These are phyloP conservation scores for Rhea americana DNA, from an alignment of 2,113 vertebrate species.

Conservation along the genomic window DNA sequence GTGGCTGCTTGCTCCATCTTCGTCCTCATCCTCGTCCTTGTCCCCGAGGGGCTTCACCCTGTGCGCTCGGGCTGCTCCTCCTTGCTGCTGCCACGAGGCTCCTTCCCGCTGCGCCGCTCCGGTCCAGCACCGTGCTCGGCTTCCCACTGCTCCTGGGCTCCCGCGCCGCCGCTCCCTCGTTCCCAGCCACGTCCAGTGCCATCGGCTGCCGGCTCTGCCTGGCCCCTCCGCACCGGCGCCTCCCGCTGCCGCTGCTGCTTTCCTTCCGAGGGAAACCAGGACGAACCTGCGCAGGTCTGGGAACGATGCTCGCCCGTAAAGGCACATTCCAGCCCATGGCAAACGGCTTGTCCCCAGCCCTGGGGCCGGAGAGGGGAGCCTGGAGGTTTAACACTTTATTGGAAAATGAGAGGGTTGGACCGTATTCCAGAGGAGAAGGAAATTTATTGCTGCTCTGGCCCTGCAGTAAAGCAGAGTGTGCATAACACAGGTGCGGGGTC, in stretches of 20 bases:
- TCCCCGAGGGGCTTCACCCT: no score
- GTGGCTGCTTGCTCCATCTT: no score
- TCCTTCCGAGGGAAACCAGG: not conserved
- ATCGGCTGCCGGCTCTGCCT: no score
- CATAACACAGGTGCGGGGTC: not conserved
- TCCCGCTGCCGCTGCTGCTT: not conserved
- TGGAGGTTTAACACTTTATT: conserved; percentile 41
- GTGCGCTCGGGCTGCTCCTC: no score
- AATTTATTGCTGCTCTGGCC: conserved; percentile 50
- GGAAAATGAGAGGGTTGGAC: conserved; percentile 61
- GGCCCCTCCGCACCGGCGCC: no score
- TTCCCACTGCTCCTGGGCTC: no score
- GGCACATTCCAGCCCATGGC: not conserved
- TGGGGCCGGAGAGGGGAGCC: not conserved
- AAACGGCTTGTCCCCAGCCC: not conserved
- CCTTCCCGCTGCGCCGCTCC: no score
- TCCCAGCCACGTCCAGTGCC: no score
- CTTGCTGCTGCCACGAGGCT: no score
- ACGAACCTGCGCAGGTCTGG: accelerated
- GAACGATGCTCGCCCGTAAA: accelerated
- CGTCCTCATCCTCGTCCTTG: no score
- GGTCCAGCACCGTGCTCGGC: no score
- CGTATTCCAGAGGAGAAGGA: conserved; percentile 42
- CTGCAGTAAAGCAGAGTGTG: conserved; percentile 38
- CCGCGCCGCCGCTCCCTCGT: no score